Evolutionary conservation across 2,113 vertebrate genomes (phyloP).

Genomic region (Myodes glareolus): DNA sequence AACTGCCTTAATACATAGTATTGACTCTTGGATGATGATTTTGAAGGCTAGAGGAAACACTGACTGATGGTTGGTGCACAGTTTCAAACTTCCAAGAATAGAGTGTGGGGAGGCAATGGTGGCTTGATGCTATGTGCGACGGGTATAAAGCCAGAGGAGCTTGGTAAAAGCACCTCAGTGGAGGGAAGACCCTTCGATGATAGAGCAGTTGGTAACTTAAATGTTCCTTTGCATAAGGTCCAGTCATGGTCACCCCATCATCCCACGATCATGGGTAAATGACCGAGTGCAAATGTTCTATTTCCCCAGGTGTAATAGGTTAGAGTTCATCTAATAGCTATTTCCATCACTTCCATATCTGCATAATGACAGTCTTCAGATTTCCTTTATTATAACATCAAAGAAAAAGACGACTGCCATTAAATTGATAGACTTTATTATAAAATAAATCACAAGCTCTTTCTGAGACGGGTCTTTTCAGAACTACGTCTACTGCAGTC

Average conservation of each 20-base stretch:
- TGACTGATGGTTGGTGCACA: background rate
- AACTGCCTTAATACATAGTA: constrained; percentile 34
- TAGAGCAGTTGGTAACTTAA: background rate
- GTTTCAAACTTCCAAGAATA: background rate
- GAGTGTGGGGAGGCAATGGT: background rate
- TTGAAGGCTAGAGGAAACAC: constrained; percentile 1
- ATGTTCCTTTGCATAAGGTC: background rate
- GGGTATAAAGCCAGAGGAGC: background rate
- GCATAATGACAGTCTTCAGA: background rate
- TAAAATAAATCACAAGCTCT: background rate
- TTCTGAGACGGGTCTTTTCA: background rate
- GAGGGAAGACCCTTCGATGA: background rate
- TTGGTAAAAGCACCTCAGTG: background rate
- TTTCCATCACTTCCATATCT: background rate
- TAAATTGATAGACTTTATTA: background rate
- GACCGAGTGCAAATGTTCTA: background rate
- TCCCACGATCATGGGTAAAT: background rate
- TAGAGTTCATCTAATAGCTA: background rate
- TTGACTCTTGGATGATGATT: background rate
- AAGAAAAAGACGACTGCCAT: background rate
- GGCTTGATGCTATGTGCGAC: background rate
- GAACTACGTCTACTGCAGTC: background rate
- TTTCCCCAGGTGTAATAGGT: background rate
- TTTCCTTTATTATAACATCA: constrained; percentile 12
- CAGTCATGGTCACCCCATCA: background rate